Base-by-base conservation (phyloP, 2,888 invertebrate species). In the Thyatira batis region DNA sequence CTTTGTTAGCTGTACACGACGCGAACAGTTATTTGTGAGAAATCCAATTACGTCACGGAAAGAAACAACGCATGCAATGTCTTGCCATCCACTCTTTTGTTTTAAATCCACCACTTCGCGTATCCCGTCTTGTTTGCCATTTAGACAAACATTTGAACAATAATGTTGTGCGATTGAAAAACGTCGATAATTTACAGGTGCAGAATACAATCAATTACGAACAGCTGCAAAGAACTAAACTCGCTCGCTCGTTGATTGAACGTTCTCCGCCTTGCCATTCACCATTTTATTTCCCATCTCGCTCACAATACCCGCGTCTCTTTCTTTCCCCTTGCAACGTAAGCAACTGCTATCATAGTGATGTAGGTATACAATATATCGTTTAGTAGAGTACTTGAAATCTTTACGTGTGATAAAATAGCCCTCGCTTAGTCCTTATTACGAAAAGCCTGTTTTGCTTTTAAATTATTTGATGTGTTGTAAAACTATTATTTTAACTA, bases 41-140 rank as follows among this genome's bases (percentile, higher is more conserved):
- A 83, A 77, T 82, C 76, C 76, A 85, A 82, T 92, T 92, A 91
- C 91, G 91, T 92, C 91, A 92, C 82, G 74, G 59, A 77, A 74
- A 76, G 30, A 60, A 65, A 71, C 68, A 65, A 65, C 64, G 69
- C 45, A 48, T 27, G 27, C 45, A 53, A 48, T 48, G 27, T 48
- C 27, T 27, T 10, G 6, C 13, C 1, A 33, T 33, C 33, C 17
- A 48, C 17, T 27, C 48, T 27, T 48, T 48, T 45, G 51, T 27
- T 60, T 51, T 54, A 33, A 30, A 45, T 54, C 58, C 51, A 46
- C 55, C 57, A 51, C 43, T 53, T 52, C 46, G 27, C 13, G 51
- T 44, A 45, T 46, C 50, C 13, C 39, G 13, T 46, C 51, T 49
- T 51, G 51, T 5, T 49, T 48, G 6, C 46, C 25, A 6, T 44